Base-by-base conservation (phyloP, 2,888 invertebrate genomes). In the Clivina fossor region DNA sequence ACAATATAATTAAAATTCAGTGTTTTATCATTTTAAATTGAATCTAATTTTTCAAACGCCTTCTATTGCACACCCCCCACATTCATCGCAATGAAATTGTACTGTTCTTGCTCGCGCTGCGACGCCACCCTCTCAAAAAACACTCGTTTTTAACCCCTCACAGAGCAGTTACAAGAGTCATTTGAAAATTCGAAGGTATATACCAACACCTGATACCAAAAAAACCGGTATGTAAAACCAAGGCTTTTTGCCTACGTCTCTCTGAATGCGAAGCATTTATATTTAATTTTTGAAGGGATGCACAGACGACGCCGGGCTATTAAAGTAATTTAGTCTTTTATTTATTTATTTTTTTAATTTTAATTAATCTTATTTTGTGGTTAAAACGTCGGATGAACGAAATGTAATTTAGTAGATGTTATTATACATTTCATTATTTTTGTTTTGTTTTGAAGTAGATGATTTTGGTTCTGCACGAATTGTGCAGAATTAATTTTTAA, bases 1-100 rank as follows among this genome's bases (percentile, higher is more conserved):
- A 19, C 28, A 49, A 49, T 28, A 18, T 26, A 49, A 49, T 49
- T 49, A 40, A 49, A 38, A 49, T 49, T 38, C 49, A 49, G 18
- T 49, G 28, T 30, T 38, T 37, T 38, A 49, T 49, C 26, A 49
- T 49, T 49, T 35, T 28, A 49, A 49, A 49, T 49, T 49, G 49
- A 38, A 38, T 38, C 28, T 40, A 49, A 40, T 49, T 49, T 49
- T 49, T 49, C 47, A 47, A 20, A 7, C 33, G 32, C 11, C 41
- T 13, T 32, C 47, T 33, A 20, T 22, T 19, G 20, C 4, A 33
- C 16, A 44, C n/a, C 20, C 38, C 2, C 35, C 35, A 26, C 5
- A 26, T 8, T 4, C 35, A 13, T 2, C 35, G 4, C 35, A n/a
- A n/a, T n/a, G n/a, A n/a, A 24, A 9, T 24, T 3, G 18, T 16